Evolutionary conservation across 2,113 vertebrate species (phyloP).

Genomic region (Ctenomys sociabilis): DNA sequence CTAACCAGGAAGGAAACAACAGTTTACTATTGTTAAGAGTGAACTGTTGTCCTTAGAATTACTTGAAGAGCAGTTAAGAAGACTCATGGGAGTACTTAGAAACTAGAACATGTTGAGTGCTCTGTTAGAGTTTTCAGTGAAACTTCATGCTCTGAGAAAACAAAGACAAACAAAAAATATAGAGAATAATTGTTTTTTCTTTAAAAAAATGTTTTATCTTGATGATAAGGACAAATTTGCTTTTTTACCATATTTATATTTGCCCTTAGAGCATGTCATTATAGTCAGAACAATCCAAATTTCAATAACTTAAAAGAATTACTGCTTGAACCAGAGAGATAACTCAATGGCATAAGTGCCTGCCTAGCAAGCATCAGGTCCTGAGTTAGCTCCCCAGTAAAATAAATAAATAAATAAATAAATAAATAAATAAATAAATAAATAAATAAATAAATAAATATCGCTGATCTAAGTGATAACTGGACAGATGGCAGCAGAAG

Average conservation of each 20-base stretch:
- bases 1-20: not conserved
- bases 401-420: too few relatives aligned
- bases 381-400: too few relatives aligned
- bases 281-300: not conserved
- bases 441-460: too few relatives aligned
- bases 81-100: not conserved
- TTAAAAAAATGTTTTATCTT: not conserved
- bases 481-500: not conserved
- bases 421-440: too few relatives aligned
- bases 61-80: not conserved
- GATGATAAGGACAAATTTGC: not conserved
- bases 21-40: not conserved
- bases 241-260: not conserved
- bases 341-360: too few relatives aligned
- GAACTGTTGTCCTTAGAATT: not conserved
- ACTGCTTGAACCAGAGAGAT: not conserved
- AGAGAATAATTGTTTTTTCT: not conserved
- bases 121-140: not conserved
- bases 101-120: not conserved
- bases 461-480: not conserved
- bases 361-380: too few relatives aligned
- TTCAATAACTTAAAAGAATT: not conserved
- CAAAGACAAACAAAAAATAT: not conserved
- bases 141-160: not conserved
- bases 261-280: not conserved